Conservation (phyloP, 2,888 invertebrate genomes). For the Bhutanitis thaidina region DNA sequence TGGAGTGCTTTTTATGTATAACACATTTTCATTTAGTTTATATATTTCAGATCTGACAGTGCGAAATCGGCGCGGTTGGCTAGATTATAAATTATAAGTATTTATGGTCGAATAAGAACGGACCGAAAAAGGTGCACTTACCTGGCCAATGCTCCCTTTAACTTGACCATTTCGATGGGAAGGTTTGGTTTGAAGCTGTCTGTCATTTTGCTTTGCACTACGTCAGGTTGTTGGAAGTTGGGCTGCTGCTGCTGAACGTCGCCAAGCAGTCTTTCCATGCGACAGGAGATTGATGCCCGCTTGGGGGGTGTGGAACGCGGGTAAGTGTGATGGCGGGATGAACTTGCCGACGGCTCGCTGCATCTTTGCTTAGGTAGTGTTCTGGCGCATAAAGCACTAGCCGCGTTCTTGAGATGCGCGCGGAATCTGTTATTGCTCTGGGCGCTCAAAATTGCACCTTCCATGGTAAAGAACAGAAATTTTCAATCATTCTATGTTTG, state of each 20-base stretch:
- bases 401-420: slow-evolving; percentile 70
- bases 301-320: slow-evolving; percentile 62
- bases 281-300: slow-evolving; percentile 57
- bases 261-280: slow-evolving; percentile 57
- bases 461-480: slow-evolving; percentile 51
- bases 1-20: too few species aligned
- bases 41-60: too few species aligned
- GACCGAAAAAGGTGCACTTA: slow-evolving; percentile 34
- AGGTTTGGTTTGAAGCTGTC: slow-evolving; percentile 32
- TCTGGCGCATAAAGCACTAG: slow-evolving; percentile 67
- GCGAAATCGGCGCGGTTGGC: too few species aligned
- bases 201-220: slow-evolving; percentile 39
- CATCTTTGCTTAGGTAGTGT: slow-evolving; percentile 72
- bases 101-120: too few species aligned
- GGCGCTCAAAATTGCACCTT: slow-evolving; percentile 75
- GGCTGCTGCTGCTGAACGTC: slow-evolving; percentile 36
- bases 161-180: slow-evolving; percentile 49
- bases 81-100: too few species aligned
- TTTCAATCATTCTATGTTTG: slow-evolving; percentile 51
- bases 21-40: too few species aligned
- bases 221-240: slow-evolving; percentile 41
- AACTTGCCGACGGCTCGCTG: slow-evolving; percentile 47
- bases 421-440: slow-evolving; percentile 68
- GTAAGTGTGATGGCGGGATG: slow-evolving; percentile 65
- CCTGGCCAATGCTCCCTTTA: slow-evolving; percentile 65